These are phyloP conservation scores for Gymnogyps californianus DNA, from an alignment of 2,113 vertebrate species.

Conservation along the genomic window DNA sequence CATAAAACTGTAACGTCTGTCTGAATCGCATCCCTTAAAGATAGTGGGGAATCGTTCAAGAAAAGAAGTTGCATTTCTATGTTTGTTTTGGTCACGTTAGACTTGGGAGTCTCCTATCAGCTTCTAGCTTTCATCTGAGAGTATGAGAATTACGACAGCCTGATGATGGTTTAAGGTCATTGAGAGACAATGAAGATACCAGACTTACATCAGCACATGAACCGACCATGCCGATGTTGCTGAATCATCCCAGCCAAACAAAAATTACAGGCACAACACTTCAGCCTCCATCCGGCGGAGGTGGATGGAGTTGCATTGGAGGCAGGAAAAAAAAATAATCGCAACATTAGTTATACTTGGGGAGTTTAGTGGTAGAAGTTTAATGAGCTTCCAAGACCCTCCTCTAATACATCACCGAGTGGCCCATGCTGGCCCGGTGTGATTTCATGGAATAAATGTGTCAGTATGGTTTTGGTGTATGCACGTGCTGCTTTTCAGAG, in stretches of 20 bases:
- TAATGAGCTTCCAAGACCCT: background rate
- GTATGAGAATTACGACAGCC: background rate
- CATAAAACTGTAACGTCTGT: background rate
- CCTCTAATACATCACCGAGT: background rate
- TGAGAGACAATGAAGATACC: background rate
- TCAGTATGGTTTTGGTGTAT: background rate
- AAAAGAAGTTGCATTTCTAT: background rate
- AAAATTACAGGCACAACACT: background rate
- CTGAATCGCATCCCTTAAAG: background rate
- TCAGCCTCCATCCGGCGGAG: fast-evolving
- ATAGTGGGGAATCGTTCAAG: background rate
- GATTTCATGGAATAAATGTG: background rate
- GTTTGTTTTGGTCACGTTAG: background rate
- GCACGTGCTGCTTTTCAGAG: background rate
- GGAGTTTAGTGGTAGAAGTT: background rate
- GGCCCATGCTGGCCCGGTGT: fast-evolving
- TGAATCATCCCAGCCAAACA: background rate
- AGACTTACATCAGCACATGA: background rate
- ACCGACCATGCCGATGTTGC: background rate
- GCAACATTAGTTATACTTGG: background rate
- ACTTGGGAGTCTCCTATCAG: background rate
- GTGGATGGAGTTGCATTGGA: background rate
- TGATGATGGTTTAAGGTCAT: background rate
- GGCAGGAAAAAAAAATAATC: background rate
- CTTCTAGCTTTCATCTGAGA: background rate